These are phyloP conservation scores for Nesogale talazaci DNA, from an alignment of 2,113 vertebrate species.

Conservation along the genomic window DNA sequence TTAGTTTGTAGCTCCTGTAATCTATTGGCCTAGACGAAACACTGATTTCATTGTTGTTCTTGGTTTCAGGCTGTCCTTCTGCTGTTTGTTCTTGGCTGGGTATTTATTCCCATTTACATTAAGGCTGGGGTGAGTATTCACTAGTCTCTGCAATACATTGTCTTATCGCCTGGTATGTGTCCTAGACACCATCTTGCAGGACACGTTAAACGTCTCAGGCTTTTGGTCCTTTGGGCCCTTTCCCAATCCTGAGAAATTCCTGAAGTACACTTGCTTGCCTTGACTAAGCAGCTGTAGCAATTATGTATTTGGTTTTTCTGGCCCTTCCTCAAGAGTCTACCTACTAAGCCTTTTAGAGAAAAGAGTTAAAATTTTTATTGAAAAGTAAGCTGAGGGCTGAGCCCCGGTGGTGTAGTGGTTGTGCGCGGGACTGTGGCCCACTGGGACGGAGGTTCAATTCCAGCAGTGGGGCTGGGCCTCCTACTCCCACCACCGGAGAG, in stretches of 20 bases:
- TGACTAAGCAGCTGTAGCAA: background rate
- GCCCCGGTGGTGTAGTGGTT: too few species aligned
- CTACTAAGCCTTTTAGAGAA: background rate
- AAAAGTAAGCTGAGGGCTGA: slow-evolving; percentile 36
- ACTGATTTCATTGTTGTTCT: slow-evolving; percentile 64
- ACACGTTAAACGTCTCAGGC: background rate
- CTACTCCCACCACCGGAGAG: too few species aligned
- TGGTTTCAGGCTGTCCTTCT: slow-evolving; percentile 89
- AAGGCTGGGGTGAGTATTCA: slow-evolving; percentile 92
- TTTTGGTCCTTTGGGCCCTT: background rate
- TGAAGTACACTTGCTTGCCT: background rate
- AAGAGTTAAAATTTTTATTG: background rate
- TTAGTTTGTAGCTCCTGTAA: slow-evolving; percentile 5
- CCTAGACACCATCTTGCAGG: background rate
- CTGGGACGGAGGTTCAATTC: too few species aligned
- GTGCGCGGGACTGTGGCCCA: too few species aligned
- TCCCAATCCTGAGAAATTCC: background rate
- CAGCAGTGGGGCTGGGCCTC: too few species aligned
- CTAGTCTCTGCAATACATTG: background rate
- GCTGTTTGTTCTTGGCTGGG: slow-evolving; percentile 92
- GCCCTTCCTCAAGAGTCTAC: background rate
- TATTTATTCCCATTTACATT: slow-evolving; percentile 95
- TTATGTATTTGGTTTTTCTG: background rate
- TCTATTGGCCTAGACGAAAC: background rate
- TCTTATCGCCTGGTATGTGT: background rate